Evolutionary conservation across 2,113 vertebrate species (phyloP).

Genomic region (Chloroceryle aenea): DNA sequence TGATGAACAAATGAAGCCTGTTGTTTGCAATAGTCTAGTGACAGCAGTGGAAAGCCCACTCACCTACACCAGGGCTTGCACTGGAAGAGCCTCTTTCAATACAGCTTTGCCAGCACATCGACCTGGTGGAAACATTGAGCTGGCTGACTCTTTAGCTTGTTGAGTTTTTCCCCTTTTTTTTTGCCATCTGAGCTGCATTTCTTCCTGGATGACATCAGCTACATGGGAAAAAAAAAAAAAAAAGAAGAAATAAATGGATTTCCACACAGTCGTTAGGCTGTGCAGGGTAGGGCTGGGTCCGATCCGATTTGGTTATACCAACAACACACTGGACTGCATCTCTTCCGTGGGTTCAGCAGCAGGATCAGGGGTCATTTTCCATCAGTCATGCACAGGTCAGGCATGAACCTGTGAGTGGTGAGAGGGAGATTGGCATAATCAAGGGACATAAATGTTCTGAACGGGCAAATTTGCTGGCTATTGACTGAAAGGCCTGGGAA

Average conservation of each 20-base stretch:
- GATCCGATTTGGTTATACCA: neutral
- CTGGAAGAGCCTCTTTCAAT: neutral
- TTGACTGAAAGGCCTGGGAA: neutral
- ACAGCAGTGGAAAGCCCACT: neutral
- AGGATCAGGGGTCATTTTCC: neutral
- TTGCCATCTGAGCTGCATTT: neutral
- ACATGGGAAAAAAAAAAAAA: neutral
- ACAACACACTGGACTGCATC: neutral
- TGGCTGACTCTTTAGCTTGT: neutral
- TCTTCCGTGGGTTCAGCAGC: neutral
- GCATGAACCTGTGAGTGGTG: neutral
- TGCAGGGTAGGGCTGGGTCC: neutral
- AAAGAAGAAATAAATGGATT: neutral
- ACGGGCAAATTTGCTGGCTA: neutral
- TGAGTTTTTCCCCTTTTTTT: too few relatives aligned
- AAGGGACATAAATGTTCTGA: neutral
- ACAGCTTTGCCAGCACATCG: neutral
- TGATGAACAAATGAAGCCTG: neutral
- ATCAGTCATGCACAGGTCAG: neutral
- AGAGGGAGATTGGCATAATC: neutral
- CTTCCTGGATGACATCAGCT: conserved; percentile 1
- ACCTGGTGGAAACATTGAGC: neutral
- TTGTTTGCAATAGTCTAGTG: neutral
- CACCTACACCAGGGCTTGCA: neutral
- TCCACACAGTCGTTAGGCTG: neutral